These are phyloP conservation scores for Bicyclus anynana DNA, from an alignment of 1,140 invertebrate species.

Conservation along the genomic window DNA sequence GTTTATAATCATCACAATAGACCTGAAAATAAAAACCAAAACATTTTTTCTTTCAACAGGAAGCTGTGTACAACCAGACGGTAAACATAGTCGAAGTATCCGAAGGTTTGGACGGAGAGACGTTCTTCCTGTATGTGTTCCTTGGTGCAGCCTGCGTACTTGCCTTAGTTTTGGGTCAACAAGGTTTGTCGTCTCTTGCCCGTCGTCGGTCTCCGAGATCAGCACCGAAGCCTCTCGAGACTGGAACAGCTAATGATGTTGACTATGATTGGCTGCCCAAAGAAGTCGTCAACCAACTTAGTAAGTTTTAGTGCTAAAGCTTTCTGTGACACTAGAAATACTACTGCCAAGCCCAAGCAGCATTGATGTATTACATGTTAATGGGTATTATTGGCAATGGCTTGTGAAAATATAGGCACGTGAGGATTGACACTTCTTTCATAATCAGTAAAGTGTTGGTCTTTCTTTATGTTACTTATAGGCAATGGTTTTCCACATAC, in stretches of 20 bases:
- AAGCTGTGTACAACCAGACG: conserved; percentile 99
- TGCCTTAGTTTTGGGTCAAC: conserved; percentile 92
- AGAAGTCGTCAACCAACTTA: conserved; percentile 89
- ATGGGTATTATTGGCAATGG: too few species aligned
- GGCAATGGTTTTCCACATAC: too few species aligned
- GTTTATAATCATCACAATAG: too few species aligned
- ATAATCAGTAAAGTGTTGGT: too few species aligned
- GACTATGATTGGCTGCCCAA: conserved; percentile 99
- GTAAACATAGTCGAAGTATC: conserved; percentile 97
- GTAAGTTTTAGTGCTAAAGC: conserved; percentile 78
- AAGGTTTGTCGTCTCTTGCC: conserved; percentile 89
- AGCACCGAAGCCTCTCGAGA: conserved; percentile 84
- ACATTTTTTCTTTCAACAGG: conserved; percentile 67
- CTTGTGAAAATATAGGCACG: too few species aligned
- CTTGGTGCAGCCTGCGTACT: conserved; percentile 93
- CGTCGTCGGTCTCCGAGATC: conserved; percentile 77
- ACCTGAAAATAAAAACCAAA: background rate
- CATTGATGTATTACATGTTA: too few species aligned
- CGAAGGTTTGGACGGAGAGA: conserved; percentile 98
- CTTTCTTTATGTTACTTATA: too few species aligned
- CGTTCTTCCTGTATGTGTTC: conserved; percentile 98
- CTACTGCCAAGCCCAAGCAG: too few species aligned
- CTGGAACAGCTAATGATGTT: conserved; percentile 92
- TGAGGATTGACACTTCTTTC: too few species aligned
- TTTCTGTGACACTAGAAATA: background rate